These are phyloP conservation scores for Myiotriccus ornatus DNA, from an alignment of 2,797 vertebrate species.

Conservation along the genomic window DNA sequence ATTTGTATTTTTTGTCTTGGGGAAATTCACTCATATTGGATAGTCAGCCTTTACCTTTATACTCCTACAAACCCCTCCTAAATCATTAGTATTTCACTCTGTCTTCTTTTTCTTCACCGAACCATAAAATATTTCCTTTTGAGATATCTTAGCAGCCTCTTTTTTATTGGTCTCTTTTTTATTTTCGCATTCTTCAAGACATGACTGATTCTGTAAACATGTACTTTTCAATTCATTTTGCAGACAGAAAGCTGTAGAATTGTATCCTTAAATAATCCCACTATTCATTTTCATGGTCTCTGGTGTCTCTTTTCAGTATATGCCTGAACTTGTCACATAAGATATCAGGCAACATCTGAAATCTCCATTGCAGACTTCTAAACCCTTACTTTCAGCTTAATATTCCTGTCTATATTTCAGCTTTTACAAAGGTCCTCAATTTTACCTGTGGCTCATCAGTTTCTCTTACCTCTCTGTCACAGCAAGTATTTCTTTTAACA, in stretches of 20 bases:
- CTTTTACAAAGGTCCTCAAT: not conserved
- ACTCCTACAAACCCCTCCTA: not conserved
- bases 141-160: not conserved
- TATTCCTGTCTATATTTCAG: not conserved
- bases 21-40: not conserved
- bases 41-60: not conserved
- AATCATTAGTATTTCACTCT: not conserved
- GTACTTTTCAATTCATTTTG: not conserved
- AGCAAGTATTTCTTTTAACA: not conserved
- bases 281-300: not conserved
- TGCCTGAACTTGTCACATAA: not conserved
- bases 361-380: not conserved
- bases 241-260: not conserved
- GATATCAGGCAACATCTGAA: not conserved
- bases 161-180: not conserved
- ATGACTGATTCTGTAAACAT: not conserved
- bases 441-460: not conserved
- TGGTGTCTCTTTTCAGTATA: not conserved
- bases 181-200: not conserved
- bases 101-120: not conserved
- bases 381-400: not conserved
- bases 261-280: not conserved
- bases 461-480: not conserved
- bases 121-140: not conserved
- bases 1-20: not conserved